Evolutionary conservation across 2,113 vertebrate species (phyloP), one percentile per base, ranked within the genome.

Genomic region (Anas platyrhynchos): DNA sequence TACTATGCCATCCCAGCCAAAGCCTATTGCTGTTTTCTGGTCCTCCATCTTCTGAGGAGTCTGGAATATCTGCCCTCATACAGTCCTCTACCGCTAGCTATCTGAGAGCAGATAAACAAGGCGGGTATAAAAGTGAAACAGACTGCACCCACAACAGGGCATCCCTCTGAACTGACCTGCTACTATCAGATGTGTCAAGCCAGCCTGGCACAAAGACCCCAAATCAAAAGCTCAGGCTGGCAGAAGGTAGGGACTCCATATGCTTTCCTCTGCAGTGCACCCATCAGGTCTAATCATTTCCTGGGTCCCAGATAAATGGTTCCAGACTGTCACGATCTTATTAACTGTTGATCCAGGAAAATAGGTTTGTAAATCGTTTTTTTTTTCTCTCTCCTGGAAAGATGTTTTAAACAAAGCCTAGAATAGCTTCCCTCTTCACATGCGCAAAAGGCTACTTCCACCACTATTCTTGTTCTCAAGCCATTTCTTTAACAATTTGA

Each of bases 171-270:
- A 1, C 23, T 3, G 1, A 6, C 16, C 25, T 1, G 5, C 52
- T 5, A 7, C 31, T 16, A 18, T 18, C n/a, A 31, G 58, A 10
- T 9, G 1, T 0, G 0, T 44, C 29, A 62, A 63, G 9, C 3
- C 27, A 74, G 46, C 41, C 55, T 78, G 62, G 50, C 31, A 41
- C 38, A 55, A 38, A 56, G 21, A 36, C 6, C 14, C 38, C 4
- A 0, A 13, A 58, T 17, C 18, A 48, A 41, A 10, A 55, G 6
- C 18, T 6, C 6, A 10, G 61, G 23, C 23, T 17, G 20, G 29
- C 14, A 38, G 44, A 38, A 23, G 0, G 0, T 3, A 15, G 21
- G 7, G 29, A 18, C 10, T 78, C 22, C 25, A 21, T 29, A 79
- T 1, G 1, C 17, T 12, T 55, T 76, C 32, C 16, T 48, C 43